Conservation (phyloP, 2,113 vertebrate species). For the Buteo buteo region DNA sequence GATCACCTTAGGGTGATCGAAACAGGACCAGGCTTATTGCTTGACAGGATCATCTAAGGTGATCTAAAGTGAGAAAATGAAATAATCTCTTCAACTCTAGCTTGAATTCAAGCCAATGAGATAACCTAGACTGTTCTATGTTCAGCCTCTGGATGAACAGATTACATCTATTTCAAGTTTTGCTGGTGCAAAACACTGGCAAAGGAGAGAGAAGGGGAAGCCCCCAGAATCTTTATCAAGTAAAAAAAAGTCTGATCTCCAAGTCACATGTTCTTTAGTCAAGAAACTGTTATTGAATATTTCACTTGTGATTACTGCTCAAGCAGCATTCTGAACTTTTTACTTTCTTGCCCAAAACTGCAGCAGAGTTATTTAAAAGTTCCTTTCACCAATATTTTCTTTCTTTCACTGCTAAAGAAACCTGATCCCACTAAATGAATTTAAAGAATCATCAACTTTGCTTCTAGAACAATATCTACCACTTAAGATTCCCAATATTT, state of each 20-base stretch:
- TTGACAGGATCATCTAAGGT: background rate
- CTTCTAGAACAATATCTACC: background rate
- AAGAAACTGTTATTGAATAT: background rate
- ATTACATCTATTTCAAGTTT: background rate
- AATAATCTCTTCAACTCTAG: background rate
- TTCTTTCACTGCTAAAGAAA: background rate
- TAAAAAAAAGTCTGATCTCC: background rate
- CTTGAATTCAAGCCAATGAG: background rate
- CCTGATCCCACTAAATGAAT: background rate
- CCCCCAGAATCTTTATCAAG: background rate
- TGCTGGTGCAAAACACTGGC: background rate
- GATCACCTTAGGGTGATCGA: background rate
- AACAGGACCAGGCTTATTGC: background rate
- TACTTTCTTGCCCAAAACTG: background rate
- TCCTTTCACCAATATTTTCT: background rate
- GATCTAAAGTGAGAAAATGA: background rate
- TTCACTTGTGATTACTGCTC: background rate
- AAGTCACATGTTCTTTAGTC: background rate
- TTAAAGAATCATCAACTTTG: background rate
- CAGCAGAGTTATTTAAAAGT: background rate
- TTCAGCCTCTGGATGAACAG: background rate
- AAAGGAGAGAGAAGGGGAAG: background rate
- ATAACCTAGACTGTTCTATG: background rate
- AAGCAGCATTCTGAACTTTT: background rate
- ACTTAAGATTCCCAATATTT: background rate